These are phyloP conservation scores for Trematomus bernacchii DNA, from an alignment of 2,797 vertebrate genomes.

Conservation along the genomic window DNA sequence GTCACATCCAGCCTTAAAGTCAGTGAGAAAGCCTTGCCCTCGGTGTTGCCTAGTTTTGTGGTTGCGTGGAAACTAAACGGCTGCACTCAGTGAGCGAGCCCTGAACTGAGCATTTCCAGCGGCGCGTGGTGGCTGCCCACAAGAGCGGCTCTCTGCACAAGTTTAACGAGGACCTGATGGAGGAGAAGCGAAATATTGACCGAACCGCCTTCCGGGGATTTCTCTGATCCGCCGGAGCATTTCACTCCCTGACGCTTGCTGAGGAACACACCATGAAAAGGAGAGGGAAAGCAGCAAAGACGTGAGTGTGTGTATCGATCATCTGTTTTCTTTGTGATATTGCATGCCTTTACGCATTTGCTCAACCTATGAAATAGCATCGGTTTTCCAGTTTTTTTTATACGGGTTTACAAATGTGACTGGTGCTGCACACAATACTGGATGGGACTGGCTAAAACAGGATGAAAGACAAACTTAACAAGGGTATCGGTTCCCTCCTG, in stretches of 20 bases:
- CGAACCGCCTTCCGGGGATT: not conserved
- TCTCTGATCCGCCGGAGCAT: constrained; percentile 23
- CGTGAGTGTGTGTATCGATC: constrained; percentile 65
- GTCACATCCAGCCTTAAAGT: constrained; percentile 10
- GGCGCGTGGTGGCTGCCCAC: constrained; percentile 40
- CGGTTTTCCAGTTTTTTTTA: not conserved
- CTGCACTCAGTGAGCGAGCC: constrained; percentile 45
- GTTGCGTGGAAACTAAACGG: constrained; percentile 85
- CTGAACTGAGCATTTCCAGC: constrained; percentile 56
- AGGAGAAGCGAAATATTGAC: constrained; percentile 11
- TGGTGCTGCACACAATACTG: not conserved
- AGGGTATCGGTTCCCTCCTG: constrained; percentile 36
- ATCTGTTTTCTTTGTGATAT: constrained; percentile 2
- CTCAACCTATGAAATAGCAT: not conserved
- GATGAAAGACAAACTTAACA: constrained; percentile 58
- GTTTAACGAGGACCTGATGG: constrained; percentile 57
- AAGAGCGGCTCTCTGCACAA: constrained; percentile 49
- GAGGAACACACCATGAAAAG: constrained; percentile 56
- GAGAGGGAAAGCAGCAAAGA: constrained; percentile 57
- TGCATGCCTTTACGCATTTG: not conserved
- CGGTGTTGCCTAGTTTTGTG: constrained; percentile 59
- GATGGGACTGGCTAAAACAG: constrained; percentile 18
- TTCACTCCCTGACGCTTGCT: constrained; percentile 12
- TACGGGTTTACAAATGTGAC: not conserved
- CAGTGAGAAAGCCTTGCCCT: constrained; percentile 35